A percentile compares a stretch with the other conserved stretches of the same genome.
phyloP scores from a whole-genome alignment of 2,797 vertebrate genomes.

The Sphenopsis melanotis region DNA sequence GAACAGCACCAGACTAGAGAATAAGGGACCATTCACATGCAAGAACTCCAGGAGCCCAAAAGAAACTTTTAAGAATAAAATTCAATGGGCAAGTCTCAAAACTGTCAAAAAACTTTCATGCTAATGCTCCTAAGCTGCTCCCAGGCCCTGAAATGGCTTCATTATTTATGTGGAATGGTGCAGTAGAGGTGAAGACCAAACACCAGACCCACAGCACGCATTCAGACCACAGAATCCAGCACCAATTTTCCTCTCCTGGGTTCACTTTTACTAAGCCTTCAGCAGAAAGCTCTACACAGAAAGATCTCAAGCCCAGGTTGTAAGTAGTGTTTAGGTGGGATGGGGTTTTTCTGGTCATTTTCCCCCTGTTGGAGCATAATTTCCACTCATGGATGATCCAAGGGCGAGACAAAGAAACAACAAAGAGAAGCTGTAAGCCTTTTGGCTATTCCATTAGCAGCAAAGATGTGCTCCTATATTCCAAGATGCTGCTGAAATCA shows the following conservation, averaged over 20 bases:
- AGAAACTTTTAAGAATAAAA: not conserved
- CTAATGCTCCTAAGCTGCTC: not conserved
- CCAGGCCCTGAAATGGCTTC: not conserved
- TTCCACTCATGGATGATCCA: not conserved
- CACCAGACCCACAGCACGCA: not conserved
- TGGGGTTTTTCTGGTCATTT: not conserved
- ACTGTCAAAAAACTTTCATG: not conserved
- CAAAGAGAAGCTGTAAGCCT: not conserved
- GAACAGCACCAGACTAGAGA: not conserved
- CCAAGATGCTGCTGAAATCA: not conserved
- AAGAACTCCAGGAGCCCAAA: not conserved
- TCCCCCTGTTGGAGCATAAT: not conserved
- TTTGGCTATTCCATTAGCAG: not conserved
- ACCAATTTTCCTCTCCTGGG: not conserved
- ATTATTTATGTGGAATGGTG: not conserved
- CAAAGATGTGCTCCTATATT: not conserved
- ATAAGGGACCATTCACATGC: rapidly evolving
- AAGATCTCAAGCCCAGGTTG: not conserved
- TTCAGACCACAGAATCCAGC: not conserved
- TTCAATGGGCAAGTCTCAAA: not conserved
- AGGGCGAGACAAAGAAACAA: not conserved
- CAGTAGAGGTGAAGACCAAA: not conserved
- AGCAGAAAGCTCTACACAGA: not conserved
- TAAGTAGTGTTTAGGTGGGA: not conserved
- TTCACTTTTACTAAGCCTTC: not conserved